A percentile compares a stretch with the other conserved stretches of the same genome.
Conservation (phyloP, 2,113 vertebrate species). For the Mugil cephalus region DNA sequence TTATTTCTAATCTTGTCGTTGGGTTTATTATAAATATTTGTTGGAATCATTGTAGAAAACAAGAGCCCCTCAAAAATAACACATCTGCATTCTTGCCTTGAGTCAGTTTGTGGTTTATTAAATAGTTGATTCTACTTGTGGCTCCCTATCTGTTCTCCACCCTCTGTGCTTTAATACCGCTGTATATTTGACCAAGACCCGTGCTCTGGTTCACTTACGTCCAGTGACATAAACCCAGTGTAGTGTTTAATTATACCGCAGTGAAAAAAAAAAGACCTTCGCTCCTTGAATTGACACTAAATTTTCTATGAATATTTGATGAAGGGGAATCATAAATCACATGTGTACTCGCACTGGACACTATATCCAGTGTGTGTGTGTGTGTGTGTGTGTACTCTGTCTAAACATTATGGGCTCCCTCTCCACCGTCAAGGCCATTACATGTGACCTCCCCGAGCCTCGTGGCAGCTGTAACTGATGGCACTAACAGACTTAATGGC, state of each 20-base stretch:
- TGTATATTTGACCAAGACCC: background rate
- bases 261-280: slow-evolving; percentile 6
- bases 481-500: slow-evolving; percentile 47
- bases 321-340: slow-evolving; percentile 23
- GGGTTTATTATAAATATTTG: background rate
- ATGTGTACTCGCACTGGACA: slow-evolving; percentile 3
- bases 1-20: background rate
- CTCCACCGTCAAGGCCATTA: slow-evolving; percentile 42
- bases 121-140: too few species aligned
- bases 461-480: slow-evolving; percentile 56
- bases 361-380: slow-evolving; percentile 25
- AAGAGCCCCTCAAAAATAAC: background rate
- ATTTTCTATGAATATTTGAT: slow-evolving; percentile 40
- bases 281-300: slow-evolving; percentile 24
- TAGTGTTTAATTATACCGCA: slow-evolving; percentile 18
- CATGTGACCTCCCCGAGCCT: slow-evolving; percentile 43
- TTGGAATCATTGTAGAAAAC: background rate
- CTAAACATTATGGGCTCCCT: slow-evolving; percentile 46
- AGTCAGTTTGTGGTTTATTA: too few species aligned
- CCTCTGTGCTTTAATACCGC: background rate
- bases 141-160: background rate
- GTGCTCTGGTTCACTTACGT: background rate
- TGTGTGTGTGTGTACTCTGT: slow-evolving; percentile 16
- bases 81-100: too few species aligned
- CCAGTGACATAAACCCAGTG: background rate